Conservation (phyloP, 2,113 vertebrate genomes). For the Promerops cafer region DNA sequence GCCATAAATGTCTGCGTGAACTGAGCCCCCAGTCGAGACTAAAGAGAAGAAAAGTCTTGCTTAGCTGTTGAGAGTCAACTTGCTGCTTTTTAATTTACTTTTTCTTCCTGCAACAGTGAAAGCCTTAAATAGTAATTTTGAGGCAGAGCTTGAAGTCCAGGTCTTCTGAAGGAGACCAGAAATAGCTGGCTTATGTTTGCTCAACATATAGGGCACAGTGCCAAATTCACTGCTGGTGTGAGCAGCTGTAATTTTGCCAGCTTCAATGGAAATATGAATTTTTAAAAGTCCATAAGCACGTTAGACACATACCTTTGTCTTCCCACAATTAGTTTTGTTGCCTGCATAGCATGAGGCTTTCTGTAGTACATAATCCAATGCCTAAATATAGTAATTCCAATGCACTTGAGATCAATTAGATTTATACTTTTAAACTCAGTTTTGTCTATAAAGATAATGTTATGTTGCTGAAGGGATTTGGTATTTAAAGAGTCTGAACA, state of each 20-base stretch:
- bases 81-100: not conserved
- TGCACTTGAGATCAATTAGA: slow-evolving; percentile 63
- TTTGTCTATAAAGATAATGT: slow-evolving; percentile 59
- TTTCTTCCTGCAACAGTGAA: not conserved
- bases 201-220: not conserved
- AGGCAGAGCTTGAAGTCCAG: not conserved
- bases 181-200: not conserved
- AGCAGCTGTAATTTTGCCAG: slow-evolving; percentile 42
- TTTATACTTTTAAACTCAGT: slow-evolving; percentile 63
- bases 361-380: slow-evolving; percentile 32
- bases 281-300: slow-evolving; percentile 49
- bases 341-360: slow-evolving; percentile 45
- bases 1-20: not conserved
- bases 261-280: slow-evolving; percentile 39
- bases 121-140: not conserved
- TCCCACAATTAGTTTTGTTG: slow-evolving; percentile 53
- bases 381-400: slow-evolving; percentile 59
- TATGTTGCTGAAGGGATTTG: slow-evolving; percentile 46
- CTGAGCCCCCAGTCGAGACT: not conserved
- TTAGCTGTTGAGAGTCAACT: slow-evolving; percentile 7
- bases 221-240: slow-evolving; percentile 49
- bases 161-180: slow-evolving; percentile 21
- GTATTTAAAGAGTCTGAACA: slow-evolving; percentile 51
- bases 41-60: not conserved
- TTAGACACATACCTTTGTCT: slow-evolving; percentile 62